Evolutionary conservation across 2,888 invertebrate genomes (phyloP).

Genomic region (Psylliodes chrysocephalus): DNA sequence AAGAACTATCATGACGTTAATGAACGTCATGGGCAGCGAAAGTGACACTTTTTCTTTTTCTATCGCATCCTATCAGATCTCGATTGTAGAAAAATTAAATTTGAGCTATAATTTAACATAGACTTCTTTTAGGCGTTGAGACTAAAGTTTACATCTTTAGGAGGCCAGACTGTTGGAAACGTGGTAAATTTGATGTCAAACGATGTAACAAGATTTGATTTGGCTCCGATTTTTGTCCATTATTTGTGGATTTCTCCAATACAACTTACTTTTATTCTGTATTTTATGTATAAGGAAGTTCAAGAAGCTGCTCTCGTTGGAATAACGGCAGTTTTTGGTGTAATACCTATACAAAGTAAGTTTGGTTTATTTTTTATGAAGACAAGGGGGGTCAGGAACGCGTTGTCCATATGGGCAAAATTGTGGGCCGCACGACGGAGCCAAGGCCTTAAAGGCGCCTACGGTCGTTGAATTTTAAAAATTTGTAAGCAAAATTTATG

Average conservation of each 20-base stretch:
- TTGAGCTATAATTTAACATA: no score
- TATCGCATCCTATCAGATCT: no score
- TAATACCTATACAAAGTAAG: conserved; percentile 71
- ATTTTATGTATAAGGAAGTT: conserved; percentile 67
- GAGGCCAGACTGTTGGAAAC: conserved; percentile 72
- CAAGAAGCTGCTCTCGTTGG: conserved; percentile 65
- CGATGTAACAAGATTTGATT: conserved; percentile 79
- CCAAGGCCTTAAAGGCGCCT: no score
- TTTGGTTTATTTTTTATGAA: background rate
- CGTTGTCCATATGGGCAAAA: no score
- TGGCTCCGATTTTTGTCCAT: conserved; percentile 74
- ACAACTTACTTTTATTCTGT: conserved; percentile 70
- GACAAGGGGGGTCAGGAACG: no score
- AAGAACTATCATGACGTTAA: no score
- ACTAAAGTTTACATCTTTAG: conserved; percentile 77
- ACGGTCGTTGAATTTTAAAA: no score
- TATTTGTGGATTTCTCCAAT: conserved; percentile 79
- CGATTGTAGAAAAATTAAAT: no score
- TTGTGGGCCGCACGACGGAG: no score
- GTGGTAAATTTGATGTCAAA: conserved; percentile 79
- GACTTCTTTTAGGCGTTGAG: conserved; percentile 72
- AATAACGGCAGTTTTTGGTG: conserved; percentile 67
- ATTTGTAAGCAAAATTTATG: no score
- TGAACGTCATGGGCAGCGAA: no score
- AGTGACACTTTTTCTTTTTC: no score